phyloP scores from a whole-genome alignment of 2,113 vertebrate genomes.

The Larimichthys polyactis region DNA sequence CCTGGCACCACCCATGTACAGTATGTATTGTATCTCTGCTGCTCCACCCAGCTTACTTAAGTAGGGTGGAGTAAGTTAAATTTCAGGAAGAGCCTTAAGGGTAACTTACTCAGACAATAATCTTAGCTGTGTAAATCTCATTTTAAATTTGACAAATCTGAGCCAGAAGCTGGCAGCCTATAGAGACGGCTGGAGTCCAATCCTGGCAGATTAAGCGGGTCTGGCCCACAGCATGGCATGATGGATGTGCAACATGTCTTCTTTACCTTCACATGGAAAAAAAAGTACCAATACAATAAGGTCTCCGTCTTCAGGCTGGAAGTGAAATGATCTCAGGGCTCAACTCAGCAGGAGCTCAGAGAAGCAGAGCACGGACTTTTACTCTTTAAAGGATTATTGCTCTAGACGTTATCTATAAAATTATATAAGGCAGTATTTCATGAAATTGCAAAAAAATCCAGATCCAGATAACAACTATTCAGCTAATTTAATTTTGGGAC shows the following conservation, averaged over 20 bases:
- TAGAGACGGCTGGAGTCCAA: conserved; percentile 19
- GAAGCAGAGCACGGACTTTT: not conserved
- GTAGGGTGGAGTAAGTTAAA: conserved; percentile 27
- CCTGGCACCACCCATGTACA: conserved; percentile 46
- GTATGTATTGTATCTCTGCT: conserved; percentile 23
- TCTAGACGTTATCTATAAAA: not conserved
- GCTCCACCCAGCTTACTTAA: conserved; percentile 44
- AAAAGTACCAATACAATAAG: conserved; percentile 14
- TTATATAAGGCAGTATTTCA: not conserved
- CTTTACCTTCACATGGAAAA: conserved; percentile 52
- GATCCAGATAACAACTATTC: not conserved
- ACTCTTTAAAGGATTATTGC: not conserved
- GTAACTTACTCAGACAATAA: conserved; percentile 4
- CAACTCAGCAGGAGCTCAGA: conserved; percentile 44
- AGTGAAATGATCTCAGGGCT: conserved; percentile 38
- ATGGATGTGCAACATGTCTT: conserved; percentile 54
- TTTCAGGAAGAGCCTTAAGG: conserved; percentile 23
- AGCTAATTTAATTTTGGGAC: not conserved
- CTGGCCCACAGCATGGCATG: conserved; percentile 43
- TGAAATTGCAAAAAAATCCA: not conserved
- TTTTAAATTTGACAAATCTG: conserved; percentile 29
- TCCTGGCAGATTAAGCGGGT: conserved; percentile 38
- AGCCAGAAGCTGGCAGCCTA: conserved; percentile 12
- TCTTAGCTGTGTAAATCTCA: conserved; percentile 5
- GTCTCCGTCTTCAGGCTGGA: conserved; percentile 39